These are phyloP conservation scores for Nematopogon swammerdamellus DNA, from an alignment of 2,888 invertebrate genomes.

Conservation along the genomic window DNA sequence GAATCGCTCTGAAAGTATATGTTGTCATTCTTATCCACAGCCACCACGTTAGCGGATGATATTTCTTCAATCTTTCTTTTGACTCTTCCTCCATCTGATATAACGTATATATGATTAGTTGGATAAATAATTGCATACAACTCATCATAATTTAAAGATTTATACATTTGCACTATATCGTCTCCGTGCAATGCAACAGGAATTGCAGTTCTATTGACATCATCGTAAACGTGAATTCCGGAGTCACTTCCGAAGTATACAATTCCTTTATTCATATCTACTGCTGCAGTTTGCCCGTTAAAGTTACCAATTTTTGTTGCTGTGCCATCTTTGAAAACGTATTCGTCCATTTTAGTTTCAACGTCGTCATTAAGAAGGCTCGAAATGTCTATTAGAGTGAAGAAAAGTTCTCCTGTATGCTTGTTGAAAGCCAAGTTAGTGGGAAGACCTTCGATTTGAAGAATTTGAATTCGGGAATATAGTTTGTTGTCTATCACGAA, in stretches of 20 bases:
- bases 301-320: constrained; percentile 34
- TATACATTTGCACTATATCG: constrained; percentile 40
- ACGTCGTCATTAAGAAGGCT: constrained; percentile 36
- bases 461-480: constrained; percentile 26
- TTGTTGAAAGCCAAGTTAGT: constrained; percentile 36
- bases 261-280: constrained; percentile 27
- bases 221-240: constrained; percentile 31
- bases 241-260: constrained; percentile 38
- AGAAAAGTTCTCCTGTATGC: constrained; percentile 27
- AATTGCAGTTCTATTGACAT: constrained; percentile 27
- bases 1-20: constrained; percentile 45
- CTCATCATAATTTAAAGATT: constrained; percentile 25
- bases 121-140: constrained; percentile 37
- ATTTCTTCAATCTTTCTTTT: constrained; percentile 30
- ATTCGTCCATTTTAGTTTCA: constrained; percentile 47
- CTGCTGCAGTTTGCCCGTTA: constrained; percentile 37
- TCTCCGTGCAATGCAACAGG: constrained; percentile 32
- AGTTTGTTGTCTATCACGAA: too few relatives aligned
- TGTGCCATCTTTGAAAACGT: constrained; percentile 26
- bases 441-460: constrained; percentile 40
- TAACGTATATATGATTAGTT: constrained; percentile 32
- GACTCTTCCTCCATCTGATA: constrained; percentile 30
- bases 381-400: constrained; percentile 40
- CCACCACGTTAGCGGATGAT: constrained; percentile 39
- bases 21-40: constrained; percentile 35